These are phyloP conservation scores for Rotaria magnacalcarata DNA, from an alignment of 2,888 invertebrate species.

Conservation along the genomic window DNA sequence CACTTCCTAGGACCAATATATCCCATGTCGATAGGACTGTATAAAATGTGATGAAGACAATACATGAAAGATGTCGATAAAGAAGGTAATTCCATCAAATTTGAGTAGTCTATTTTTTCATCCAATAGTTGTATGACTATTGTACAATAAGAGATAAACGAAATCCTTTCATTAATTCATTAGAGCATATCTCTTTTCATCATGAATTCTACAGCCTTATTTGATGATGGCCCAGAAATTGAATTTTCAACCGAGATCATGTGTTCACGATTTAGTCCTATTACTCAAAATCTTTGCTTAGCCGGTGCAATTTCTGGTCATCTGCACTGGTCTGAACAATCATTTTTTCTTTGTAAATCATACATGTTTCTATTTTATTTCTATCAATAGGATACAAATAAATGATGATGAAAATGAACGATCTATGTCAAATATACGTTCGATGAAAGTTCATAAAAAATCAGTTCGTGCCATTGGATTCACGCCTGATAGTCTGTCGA, in stretches of 20 bases:
- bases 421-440: background rate
- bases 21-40: too few species aligned
- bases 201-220: background rate
- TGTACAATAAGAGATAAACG: too few species aligned
- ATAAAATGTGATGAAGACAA: too few species aligned
- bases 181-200: background rate
- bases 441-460: constrained; percentile 43
- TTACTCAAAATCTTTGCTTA: background rate
- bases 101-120: too few species aligned
- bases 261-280: background rate
- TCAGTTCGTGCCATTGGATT: constrained; percentile 39
- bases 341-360: background rate
- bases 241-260: background rate
- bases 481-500: constrained; percentile 29
- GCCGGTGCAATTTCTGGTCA: background rate
- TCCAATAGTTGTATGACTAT: too few species aligned
- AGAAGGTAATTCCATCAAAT: too few species aligned
- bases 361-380: background rate
- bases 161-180: too few species aligned
- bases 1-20: too few species aligned
- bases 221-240: background rate
- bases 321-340: background rate
- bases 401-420: background rate
- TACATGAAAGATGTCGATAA: too few species aligned
- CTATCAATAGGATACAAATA: background rate